A percentile compares a stretch with the other conserved stretches of the same genome.
phyloP scores from a whole-genome alignment of 2,888 invertebrate species.

The Nebria salina region DNA sequence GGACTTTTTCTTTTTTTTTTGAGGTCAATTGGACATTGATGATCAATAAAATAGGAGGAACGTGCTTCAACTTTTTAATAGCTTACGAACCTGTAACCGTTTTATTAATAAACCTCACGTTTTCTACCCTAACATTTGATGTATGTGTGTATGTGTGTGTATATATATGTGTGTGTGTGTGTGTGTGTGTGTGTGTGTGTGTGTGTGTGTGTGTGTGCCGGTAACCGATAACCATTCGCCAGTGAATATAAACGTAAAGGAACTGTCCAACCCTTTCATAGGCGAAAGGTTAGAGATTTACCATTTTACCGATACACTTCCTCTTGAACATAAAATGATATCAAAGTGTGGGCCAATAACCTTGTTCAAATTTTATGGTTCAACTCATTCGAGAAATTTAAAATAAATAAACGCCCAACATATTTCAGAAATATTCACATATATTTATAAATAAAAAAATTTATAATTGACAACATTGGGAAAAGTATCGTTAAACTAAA shows the following conservation, averaged over 20 bases:
- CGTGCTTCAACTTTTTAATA: slow-evolving; percentile 29
- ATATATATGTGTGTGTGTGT: too few species aligned
- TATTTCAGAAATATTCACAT: too few species aligned
- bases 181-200: too few species aligned
- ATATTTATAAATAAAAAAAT: too few species aligned
- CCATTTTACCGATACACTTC: background rate
- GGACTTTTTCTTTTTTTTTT: background rate
- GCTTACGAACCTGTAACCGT: slow-evolving; percentile 3
- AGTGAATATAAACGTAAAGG: background rate
- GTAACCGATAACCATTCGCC: slow-evolving; percentile 13
- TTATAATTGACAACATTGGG: too few species aligned
- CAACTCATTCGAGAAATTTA: background rate
- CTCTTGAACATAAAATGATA: background rate
- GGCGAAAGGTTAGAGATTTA: background rate
- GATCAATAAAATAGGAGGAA: slow-evolving; percentile 25
- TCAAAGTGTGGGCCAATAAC: background rate
- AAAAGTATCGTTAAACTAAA: too few species aligned
- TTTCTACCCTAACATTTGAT: background rate
- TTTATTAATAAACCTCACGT: slow-evolving; percentile 15
- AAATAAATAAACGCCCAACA: too few species aligned
- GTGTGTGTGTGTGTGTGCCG: background rate
- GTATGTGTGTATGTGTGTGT: background rate
- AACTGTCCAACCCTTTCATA: background rate
- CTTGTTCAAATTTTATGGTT: background rate
- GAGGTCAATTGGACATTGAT: slow-evolving; percentile 25